Evolutionary conservation across 1,140 invertebrate species (phyloP).

Genomic region (Bombus confusus): DNA sequence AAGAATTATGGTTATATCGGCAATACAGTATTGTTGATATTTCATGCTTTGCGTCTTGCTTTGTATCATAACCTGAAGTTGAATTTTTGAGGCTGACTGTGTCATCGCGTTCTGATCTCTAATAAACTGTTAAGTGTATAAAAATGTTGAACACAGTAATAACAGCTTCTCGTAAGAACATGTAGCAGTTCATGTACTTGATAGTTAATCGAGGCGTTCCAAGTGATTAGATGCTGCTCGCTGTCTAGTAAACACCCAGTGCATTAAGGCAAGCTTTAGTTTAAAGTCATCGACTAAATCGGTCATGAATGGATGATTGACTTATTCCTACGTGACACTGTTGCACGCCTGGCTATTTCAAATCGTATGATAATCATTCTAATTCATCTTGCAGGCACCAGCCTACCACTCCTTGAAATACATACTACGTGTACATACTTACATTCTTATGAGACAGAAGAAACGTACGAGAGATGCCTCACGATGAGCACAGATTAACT

Average conservation of each 20-base stretch:
- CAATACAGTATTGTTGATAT: no score
- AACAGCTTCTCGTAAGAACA: background rate
- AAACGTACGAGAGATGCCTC: no score
- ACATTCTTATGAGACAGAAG: no score
- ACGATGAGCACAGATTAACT: no score
- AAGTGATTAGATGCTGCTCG: background rate
- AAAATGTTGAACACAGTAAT: no score
- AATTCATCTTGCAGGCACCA: background rate
- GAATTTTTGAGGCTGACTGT: no score
- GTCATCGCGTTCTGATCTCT: no score
- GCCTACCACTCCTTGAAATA: background rate
- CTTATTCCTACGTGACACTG: constrained; percentile 2
- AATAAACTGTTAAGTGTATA: no score
- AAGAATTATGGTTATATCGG: no score
- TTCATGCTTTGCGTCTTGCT: no score
- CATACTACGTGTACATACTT: background rate
- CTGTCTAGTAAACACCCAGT: background rate
- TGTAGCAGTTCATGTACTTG: background rate
- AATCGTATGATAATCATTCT: constrained; percentile 3
- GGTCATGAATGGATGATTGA: constrained; percentile 24
- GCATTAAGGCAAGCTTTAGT: background rate
- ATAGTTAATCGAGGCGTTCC: constrained; percentile 12
- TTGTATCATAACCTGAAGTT: no score
- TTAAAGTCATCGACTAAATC: constrained; percentile 3
- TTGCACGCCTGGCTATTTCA: background rate